These are phyloP conservation scores for Caenorhabditis becei DNA, from an alignment of 2,888 invertebrate species.

Conservation along the genomic window DNA sequence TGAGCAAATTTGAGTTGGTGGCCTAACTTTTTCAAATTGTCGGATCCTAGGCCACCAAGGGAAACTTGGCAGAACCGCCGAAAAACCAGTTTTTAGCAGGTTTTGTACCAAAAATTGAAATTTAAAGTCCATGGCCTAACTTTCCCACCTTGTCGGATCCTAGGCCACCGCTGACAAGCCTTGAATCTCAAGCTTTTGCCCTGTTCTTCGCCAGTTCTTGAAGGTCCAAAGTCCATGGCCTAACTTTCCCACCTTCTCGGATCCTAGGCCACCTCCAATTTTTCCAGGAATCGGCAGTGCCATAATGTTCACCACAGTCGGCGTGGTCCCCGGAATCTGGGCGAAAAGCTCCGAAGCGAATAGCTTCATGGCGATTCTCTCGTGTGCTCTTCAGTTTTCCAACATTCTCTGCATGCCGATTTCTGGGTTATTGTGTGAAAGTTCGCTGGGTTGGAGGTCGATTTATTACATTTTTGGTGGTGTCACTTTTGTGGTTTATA, in stretches of 20 bases:
- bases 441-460: constrained; percentile 55
- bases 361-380: constrained; percentile 63
- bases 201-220: too few species aligned
- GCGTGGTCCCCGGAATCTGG: constrained; percentile 62
- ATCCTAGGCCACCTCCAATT: too few species aligned
- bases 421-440: constrained; percentile 61
- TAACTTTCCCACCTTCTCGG: too few species aligned
- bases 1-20: background rate
- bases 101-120: background rate
- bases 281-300: constrained; percentile 52
- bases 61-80: background rate
- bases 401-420: constrained; percentile 61
- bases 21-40: background rate
- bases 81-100: too few species aligned
- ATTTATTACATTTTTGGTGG: constrained; percentile 61
- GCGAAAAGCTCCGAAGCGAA: constrained; percentile 49
- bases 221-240: too few species aligned
- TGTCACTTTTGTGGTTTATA: constrained; percentile 52
- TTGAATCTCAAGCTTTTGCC: too few species aligned
- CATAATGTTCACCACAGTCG: constrained; percentile 62
- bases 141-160: background rate
- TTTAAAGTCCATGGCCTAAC: background rate
- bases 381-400: constrained; percentile 58
- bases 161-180: too few species aligned
- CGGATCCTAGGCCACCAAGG: background rate